A percentile compares a stretch with the other conserved stretches of the same genome.
Conservation (phyloP, 2,113 vertebrate genomes). For the Paedocypris sp. region DNA sequence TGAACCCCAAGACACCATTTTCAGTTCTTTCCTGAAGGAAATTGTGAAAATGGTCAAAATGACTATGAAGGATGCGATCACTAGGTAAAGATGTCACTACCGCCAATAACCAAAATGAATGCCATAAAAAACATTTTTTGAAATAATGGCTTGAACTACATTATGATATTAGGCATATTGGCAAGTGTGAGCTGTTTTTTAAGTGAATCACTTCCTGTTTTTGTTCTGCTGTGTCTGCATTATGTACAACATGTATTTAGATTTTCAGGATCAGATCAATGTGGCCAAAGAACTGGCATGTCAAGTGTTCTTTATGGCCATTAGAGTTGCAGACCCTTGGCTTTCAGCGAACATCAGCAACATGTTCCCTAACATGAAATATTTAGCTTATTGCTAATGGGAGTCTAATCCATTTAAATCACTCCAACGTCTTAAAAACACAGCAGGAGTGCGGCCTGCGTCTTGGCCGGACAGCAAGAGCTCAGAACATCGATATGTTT, state of each 20-base stretch:
- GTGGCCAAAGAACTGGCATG: background rate
- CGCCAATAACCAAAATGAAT: no score
- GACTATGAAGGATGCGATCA: no score
- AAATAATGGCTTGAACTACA: no score
- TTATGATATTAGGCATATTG: no score
- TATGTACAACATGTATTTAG: background rate
- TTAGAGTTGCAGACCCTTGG: background rate
- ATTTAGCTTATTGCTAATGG: conserved; percentile 26
- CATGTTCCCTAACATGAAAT: conserved; percentile 18
- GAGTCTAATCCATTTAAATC: background rate
- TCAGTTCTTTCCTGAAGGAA: no score
- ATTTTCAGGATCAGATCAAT: background rate
- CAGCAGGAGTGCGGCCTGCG: background rate
- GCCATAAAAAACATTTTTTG: no score
- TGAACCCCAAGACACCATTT: no score
- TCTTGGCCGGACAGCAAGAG: background rate
- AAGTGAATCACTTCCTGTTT: no score
- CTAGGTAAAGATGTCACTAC: no score
- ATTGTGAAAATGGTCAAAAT: no score
- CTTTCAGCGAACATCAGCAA: conserved; percentile 17
- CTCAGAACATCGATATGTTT: background rate
- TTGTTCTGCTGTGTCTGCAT: no score
- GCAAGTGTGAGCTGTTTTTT: no score
- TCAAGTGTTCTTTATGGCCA: background rate
- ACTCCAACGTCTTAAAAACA: background rate